Base-by-base conservation (phyloP, 2,797 vertebrate species). In the Ceryle rudis region DNA sequence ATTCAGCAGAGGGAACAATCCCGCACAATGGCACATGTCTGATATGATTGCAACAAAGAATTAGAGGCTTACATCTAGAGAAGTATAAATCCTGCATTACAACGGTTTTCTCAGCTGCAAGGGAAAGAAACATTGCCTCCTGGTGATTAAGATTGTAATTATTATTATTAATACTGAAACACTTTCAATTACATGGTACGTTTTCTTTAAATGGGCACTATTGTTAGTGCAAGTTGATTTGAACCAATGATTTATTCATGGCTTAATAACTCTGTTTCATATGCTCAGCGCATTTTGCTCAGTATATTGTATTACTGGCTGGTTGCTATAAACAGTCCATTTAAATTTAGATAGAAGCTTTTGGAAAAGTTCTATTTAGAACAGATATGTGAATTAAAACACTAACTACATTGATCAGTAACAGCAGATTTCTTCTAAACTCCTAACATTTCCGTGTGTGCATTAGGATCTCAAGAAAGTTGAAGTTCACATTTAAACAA, bases 71-170 rank as follows among this genome's bases (percentile, higher is more conserved):
- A 7, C 14, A 58, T 39, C 60, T 35, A 67, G 52, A 89, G 39
- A 62, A 85, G 44, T 52, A 52, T 44, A 93, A 94, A 67, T 64
- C 44, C 78, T 57, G 33, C 52, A 90, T 74, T 67, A 18, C 33
- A 46, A 51, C 54, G 28, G 51, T 39, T 82, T 86, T 44, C 26
- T 81, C 31, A 1, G 33, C 78, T 52, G 7, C 46, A 82, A 95
- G 64, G 52, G 83, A 90, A 95, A 93, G 78, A 95, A 95, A 93
- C 88, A 93, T 95, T 96, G 90, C 91, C 93, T 97, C 88, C 96
- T 96, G 90, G 86, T 94, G 93, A 97, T 94, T 96, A 90, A 80
- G 78, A 90, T 49, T 81, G 57, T 92, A 86, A 95, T 93, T 84
- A 96, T 95, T 91, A 88, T 84, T 95, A 90, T 71, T 61, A 95